phyloP scores from a whole-genome alignment of 2,113 vertebrate genomes.

The Ochotona curzoniae region DNA sequence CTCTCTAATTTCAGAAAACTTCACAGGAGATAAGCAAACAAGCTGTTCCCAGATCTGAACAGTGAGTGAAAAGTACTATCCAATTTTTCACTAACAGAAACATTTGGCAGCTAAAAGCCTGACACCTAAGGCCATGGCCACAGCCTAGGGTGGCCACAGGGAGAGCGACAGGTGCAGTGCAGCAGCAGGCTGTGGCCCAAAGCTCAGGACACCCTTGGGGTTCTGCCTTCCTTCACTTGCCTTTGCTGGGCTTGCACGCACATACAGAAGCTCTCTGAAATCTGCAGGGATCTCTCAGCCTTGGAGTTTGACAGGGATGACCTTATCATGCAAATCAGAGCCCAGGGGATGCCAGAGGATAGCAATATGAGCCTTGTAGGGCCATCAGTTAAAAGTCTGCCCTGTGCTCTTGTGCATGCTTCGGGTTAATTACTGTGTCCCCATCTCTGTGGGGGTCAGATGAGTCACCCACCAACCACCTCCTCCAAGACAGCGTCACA shows the following conservation, averaged over 20 bases:
- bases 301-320: not conserved
- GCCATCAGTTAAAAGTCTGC: constrained; percentile 67
- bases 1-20: not conserved
- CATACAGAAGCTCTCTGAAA: not conserved
- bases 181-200: not conserved
- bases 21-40: not conserved
- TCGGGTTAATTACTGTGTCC: constrained; percentile 69
- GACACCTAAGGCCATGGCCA: not conserved
- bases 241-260: not conserved
- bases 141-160: too few relatives aligned
- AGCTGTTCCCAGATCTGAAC: not conserved
- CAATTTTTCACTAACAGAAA: not conserved
- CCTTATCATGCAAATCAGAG: not conserved
- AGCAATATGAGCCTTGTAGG: not conserved
- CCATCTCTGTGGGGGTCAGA: constrained; percentile 19
- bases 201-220: not conserved
- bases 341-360: rapidly evolving
- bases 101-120: not conserved
- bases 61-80: not conserved
- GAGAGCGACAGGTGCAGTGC: not conserved
- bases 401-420: constrained; percentile 53
- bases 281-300: not conserved
- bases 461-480: constrained; percentile 54
- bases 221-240: not conserved
- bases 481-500: constrained; percentile 35